Percentiles rank a stretch among this genome's conserved stretches.
Evolutionary conservation across 2,797 vertebrate species (phyloP).

Genomic region (Sebastes steindachneri): DNA sequence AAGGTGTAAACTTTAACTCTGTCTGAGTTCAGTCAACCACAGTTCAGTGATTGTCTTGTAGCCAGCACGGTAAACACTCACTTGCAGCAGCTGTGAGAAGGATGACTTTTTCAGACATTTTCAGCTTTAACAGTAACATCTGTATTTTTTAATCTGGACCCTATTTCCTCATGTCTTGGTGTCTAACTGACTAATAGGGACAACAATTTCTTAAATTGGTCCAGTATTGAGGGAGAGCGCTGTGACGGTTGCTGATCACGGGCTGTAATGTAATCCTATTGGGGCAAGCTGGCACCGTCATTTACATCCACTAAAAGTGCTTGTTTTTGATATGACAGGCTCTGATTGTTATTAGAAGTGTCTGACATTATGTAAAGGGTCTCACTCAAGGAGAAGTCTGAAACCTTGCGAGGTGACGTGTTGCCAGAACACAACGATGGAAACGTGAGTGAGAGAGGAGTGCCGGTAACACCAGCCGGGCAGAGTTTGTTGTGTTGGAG

Average conservation of each 20-base stretch:
- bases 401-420: too few relatives aligned
- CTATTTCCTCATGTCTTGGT: too few relatives aligned
- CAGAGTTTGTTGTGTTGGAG: background rate
- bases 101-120: constrained; percentile 12
- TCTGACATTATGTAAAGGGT: too few relatives aligned
- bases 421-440: too few relatives aligned
- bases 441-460: too few relatives aligned
- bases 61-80: background rate
- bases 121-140: background rate
- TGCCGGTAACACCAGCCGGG: too few relatives aligned
- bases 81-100: background rate
- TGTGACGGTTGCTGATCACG: background rate
- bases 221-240: background rate
- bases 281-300: background rate
- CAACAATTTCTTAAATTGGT: background rate
- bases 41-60: background rate
- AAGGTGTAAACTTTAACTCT: constrained; percentile 5
- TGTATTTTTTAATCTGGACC: background rate
- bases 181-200: too few relatives aligned
- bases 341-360: too few relatives aligned
- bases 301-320: background rate
- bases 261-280: background rate
- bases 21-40: background rate
- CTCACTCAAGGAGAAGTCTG: too few relatives aligned
- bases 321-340: background rate